These are phyloP conservation scores for Aegypius monachus DNA, from an alignment of 2,113 vertebrate genomes.

Conservation along the genomic window DNA sequence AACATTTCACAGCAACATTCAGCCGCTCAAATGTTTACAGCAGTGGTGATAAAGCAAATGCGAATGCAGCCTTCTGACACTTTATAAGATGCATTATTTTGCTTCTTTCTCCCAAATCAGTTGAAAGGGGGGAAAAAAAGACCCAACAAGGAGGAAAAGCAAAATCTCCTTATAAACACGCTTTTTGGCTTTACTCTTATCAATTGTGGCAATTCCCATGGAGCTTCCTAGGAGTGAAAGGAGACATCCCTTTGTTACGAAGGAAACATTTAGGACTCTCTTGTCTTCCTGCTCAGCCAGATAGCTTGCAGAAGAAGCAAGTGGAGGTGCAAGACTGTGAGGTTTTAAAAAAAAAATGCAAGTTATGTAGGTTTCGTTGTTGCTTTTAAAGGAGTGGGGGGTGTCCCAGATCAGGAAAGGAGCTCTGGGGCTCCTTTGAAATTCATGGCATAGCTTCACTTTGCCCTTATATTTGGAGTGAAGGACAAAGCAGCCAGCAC, in stretches of 20 bases:
- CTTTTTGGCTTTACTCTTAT: background rate
- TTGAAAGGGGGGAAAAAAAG: background rate
- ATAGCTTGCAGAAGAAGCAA: background rate
- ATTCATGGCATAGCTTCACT: background rate
- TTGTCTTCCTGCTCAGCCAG: background rate
- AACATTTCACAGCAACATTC: background rate
- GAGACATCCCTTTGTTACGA: background rate
- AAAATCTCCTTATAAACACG: background rate
- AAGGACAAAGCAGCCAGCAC: constrained; percentile 24
- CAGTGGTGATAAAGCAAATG: background rate
- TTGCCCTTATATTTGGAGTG: background rate
- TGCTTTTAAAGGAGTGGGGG: background rate
- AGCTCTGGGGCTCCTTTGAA: background rate
- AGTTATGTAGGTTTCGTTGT: background rate
- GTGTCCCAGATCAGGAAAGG: background rate
- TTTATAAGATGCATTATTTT: background rate
- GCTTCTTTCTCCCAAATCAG: background rate
- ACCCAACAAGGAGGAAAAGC: background rate
- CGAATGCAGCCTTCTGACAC: background rate
- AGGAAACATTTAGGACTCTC: background rate
- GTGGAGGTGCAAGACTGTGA: background rate
- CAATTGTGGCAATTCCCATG: background rate
- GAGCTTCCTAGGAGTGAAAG: background rate
- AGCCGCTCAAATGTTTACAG: background rate
- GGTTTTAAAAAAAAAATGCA: background rate